Base-by-base conservation (phyloP, 2,797 vertebrate genomes). In the Alfaro cultratus region DNA sequence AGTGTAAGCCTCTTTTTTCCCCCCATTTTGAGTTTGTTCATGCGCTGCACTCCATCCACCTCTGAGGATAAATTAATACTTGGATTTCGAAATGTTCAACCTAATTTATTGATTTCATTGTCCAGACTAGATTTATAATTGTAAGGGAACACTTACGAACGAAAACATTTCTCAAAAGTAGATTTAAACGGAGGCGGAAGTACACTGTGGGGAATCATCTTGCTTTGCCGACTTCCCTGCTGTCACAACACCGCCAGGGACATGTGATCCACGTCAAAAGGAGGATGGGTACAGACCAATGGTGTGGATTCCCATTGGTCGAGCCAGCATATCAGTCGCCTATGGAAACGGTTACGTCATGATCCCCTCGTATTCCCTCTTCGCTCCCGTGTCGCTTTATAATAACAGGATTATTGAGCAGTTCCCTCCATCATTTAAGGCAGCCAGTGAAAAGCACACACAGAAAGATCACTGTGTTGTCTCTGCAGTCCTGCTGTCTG, bases 261-360 rank as follows among this genome's bases (percentile, higher is more conserved):
- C 95, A 94, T 89, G 95, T 95, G 95, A 96, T 89, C 87, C 84
- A 75, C 92, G 94, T 94, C 92, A 91, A 91, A 88, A 87, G 87
- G 91, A 94, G 95, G 95, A 90, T 90, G 94, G 93, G 83, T 91
- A 88, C 39, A 83, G 84, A 79, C 87, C 74, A 74, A 84, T 88
- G 82, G 89, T 92, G 92, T 93, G 90, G 92, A 92, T 93, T 93
- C 92, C 93, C 83, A 96, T 96, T 96, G 95, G 96, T 71, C 92
- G 18, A 93, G 83, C 89, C 85, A 18, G 89, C 90, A 93, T 93
- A 94, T 95, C 94, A 93, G 94, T 96, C 93, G 94, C 96, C 92
- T 90, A 92, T 95, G 93, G 95, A 95, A 95, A 95, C 94, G 93
- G 92, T 94, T 91, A 95, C 95, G 96, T 96, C 95, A 95, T 90